Evolutionary conservation across 2,113 vertebrate genomes (phyloP), one percentile per base, ranked within the genome.

Genomic region (Oreocharis arfaki): DNA sequence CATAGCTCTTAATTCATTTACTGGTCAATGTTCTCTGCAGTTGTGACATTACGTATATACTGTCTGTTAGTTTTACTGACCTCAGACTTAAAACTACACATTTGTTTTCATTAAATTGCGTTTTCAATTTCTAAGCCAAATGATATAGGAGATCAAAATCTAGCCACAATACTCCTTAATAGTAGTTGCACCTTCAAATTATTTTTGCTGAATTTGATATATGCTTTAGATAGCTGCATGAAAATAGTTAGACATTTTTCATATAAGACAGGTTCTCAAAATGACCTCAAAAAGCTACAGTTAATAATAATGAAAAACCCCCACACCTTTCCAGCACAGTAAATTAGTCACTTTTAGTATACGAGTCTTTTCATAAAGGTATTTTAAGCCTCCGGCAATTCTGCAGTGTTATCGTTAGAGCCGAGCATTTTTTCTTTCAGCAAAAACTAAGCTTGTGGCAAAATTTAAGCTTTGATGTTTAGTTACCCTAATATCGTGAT

Each of bases 41-140:
- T 68, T 87, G 71, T 84, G 79, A 64, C n/a, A 44, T 87, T 88
- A 91, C 86, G 33, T 92, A 67, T 39, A 68, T 84, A 57, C 41
- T 71, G 12, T 87, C 60, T 93, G 44, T 96, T 86, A 95, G 33
- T 52, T 92, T 87, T 94, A 82, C 71, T 93, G 86, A 93, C 84
- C 86, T 93, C 71, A 91, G 60, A 61, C 37, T 68, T 96, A 87
- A 93, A 84, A 86, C 49, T 61, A 59, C 49, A 79, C 71, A 92
- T 96, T 93, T 86, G 35, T 96, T 94, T 93, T 91, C 78, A 91
- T 95, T 94, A 95, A 89, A 91, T 47, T 86, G 16, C 6, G 2
- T 92, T 95, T 96, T 93, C 71, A 9, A 78, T 88, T 96, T 90
- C 81, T 10, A 2, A 35, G 76, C 47, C 64, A 94, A 95, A 80